phyloP scores from a whole-genome alignment of 2,113 vertebrate species.

The Egretta garzetta region DNA sequence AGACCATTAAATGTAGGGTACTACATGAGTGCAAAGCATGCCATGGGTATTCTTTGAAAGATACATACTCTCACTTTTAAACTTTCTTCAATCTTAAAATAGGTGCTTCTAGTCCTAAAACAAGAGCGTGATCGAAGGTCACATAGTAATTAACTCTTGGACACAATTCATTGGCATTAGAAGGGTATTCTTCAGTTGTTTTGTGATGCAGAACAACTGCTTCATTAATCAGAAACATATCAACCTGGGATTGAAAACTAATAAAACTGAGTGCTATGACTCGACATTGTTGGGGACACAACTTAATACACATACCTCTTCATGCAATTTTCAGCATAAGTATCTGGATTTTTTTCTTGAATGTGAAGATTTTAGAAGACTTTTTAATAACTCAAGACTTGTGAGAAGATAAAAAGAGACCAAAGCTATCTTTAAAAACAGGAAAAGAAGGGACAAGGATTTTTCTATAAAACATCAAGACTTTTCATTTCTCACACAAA shows the following conservation, averaged over 20 bases:
- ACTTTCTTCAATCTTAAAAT: not conserved
- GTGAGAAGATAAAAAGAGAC: not conserved
- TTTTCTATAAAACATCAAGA: not conserved
- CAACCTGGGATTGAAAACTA: constrained; percentile 41
- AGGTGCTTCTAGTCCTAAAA: constrained; percentile 25
- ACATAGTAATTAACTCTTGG: constrained; percentile 59
- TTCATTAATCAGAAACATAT: constrained; percentile 71
- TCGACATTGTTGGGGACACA: not conserved
- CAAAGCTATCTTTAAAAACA: not conserved
- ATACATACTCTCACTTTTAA: not conserved
- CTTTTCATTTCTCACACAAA: not conserved
- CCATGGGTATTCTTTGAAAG: not conserved
- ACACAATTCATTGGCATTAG: constrained; percentile 58
- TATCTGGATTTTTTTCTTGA: not conserved
- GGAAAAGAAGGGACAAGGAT: not conserved
- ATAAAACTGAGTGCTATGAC: constrained; percentile 43
- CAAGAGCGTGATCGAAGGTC: constrained; percentile 40
- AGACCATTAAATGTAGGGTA: not conserved
- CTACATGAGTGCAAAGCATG: not conserved
- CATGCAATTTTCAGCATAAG: not conserved
- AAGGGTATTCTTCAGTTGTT: constrained; percentile 64
- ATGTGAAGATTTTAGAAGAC: not conserved
- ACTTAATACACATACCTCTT: not conserved
- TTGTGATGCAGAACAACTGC: constrained; percentile 71
- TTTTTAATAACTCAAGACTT: not conserved